Conservation (phyloP, 2,888 invertebrate species). For the Strigamia crassipes region DNA sequence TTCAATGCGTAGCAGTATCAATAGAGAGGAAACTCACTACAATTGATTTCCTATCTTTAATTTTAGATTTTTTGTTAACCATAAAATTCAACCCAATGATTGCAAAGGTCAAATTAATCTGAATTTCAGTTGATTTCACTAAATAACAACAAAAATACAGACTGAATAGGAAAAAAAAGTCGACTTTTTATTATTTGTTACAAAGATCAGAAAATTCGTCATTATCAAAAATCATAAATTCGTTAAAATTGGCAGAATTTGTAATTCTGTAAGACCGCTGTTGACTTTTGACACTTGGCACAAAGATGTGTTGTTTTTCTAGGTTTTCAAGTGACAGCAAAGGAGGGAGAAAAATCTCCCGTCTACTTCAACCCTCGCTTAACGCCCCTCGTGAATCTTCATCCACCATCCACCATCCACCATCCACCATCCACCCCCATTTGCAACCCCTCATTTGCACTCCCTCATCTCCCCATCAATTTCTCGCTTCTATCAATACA, state of each 20-base stretch:
- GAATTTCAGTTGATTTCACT: not conserved
- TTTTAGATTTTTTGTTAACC: not conserved
- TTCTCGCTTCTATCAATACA: conserved; percentile 24
- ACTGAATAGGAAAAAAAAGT: not conserved
- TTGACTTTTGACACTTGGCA: conserved; percentile 40
- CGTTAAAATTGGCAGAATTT: conserved; percentile 26
- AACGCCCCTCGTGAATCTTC: not conserved
- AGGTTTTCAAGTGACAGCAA: conserved; percentile 27
- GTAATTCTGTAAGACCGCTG: conserved; percentile 17
- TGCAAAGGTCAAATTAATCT: conserved; percentile 12
- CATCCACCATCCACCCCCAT: not conserved
- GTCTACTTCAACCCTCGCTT: not conserved
- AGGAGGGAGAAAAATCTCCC: conserved; percentile 1
- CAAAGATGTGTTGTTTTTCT: conserved; percentile 37
- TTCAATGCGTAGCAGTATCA: conserved; percentile 23
- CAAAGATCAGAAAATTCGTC: not conserved
- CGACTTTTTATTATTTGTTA: not conserved
- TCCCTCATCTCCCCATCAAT: conserved; percentile 31
- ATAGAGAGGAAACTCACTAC: conserved; percentile 29
- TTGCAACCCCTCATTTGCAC: not conserved
- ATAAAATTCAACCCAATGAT: not conserved
- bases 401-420: not conserved
- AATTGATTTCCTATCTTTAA: conserved; percentile 38
- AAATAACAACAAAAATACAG: not conserved
- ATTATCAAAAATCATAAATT: not conserved